phyloP scores from a whole-genome alignment of 2,797 vertebrate species.

The Lophotriccus pileatus region DNA sequence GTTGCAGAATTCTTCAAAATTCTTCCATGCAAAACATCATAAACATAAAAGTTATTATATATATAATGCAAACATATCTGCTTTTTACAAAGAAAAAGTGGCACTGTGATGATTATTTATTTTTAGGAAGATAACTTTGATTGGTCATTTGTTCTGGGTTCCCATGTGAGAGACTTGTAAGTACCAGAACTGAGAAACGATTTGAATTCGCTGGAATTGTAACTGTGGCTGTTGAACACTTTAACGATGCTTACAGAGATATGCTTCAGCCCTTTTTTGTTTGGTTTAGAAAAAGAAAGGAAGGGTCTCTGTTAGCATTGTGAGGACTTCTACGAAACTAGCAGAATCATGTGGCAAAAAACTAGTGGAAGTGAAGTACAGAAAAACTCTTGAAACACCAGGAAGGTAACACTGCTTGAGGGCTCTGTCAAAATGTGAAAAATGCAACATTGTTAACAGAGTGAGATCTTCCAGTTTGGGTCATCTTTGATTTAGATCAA shows the following conservation, averaged over 20 bases:
- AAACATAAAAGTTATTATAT: constrained; percentile 80
- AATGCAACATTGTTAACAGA: constrained; percentile 68
- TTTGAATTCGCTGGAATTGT: constrained; percentile 77
- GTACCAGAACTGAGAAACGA: constrained; percentile 73
- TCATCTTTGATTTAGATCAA: constrained; percentile 3
- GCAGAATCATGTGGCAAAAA: constrained; percentile 68
- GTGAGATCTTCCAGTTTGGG: constrained; percentile 76
- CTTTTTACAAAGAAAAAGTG: constrained; percentile 76
- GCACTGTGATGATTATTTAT: constrained; percentile 48
- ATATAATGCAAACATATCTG: constrained; percentile 71
- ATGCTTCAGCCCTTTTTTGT: constrained; percentile 76
- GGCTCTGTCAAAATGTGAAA: constrained; percentile 65
- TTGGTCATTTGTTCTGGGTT: constrained; percentile 60
- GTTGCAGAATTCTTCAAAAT: constrained; percentile 77
- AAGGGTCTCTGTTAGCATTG: constrained; percentile 73
- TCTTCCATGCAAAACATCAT: constrained; percentile 87
- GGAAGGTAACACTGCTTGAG: constrained; percentile 77
- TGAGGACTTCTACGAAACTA: constrained; percentile 70
- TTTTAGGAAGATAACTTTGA: constrained; percentile 35
- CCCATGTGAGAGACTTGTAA: constrained; percentile 28
- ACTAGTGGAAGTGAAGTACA: constrained; percentile 67
- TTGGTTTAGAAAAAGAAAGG: constrained; percentile 76
- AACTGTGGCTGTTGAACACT: constrained; percentile 73
- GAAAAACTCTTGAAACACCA: constrained; percentile 69
- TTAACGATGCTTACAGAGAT: constrained; percentile 71